Evolutionary conservation across 2,888 invertebrate species (phyloP), one percentile per base, ranked within the genome.

Genomic region (Tetragonisca angustula): DNA sequence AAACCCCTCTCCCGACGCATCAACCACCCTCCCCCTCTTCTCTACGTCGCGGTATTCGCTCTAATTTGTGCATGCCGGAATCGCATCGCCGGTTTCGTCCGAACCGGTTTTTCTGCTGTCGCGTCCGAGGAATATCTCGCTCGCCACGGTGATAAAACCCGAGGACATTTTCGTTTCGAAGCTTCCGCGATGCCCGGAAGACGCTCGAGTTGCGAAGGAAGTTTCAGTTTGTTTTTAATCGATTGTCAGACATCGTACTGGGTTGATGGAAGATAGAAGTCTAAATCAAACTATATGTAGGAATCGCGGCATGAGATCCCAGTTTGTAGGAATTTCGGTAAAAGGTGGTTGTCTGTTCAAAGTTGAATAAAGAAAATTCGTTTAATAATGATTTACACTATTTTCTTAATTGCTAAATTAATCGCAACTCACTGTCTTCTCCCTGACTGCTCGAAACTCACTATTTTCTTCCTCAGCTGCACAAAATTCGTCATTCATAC

Each of bases 1-100:
- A 88, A 89, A 82, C 80, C 82, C 73, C 79, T 64, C 36, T 43
- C 80, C 62, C n/a, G 56, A 59, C 56, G n/a, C 67, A 54, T 50
- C 24, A 70, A 4, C 32, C 71, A 76, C 74, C 79, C 81, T 80
- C 71, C 79, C 76, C 79, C 79, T 6, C 24, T 61, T 17, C 74
- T 70, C 50, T 13, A 27, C 67, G 17, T 5, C 32, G 65, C 54
- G 19, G 43, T 9, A 43, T 43, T 56, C 59, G 17, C 13, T 43
- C 62, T 75, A 72, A 83, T 79, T 83, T 83, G 83, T 83, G 56
- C 56, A 43, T 43, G 21, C 32, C 32, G 74, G 52, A 81, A 82
- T 77, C 74, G 78, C 82, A 78, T 78, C 82, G 64, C 9, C 43
- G 9, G 50, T 82, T 68, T 69, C 68, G 27, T 56, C 21, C 54